These are phyloP conservation scores for Piscicola geometra DNA, from an alignment of 2,888 invertebrate genomes.

Conservation along the genomic window DNA sequence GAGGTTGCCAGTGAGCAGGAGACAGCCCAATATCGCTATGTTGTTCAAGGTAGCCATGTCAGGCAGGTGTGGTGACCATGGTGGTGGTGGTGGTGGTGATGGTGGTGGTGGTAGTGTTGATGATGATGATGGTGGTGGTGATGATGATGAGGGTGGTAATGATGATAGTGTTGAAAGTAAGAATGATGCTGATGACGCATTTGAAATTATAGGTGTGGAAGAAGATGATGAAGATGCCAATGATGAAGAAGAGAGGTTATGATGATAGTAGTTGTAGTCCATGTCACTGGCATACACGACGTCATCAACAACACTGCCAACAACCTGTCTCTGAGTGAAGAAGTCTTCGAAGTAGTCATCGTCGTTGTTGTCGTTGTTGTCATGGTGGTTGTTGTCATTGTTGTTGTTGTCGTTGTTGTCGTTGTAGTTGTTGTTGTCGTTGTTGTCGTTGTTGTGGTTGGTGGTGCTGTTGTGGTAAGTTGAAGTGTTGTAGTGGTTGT, in stretches of 20 bases:
- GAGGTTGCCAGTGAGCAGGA: conserved; percentile 21
- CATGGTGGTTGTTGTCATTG: background rate
- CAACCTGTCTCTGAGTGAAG: background rate
- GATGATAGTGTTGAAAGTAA: background rate
- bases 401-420: background rate
- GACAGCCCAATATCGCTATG: conserved; percentile 24
- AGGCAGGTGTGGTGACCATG: background rate
- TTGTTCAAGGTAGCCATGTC: conserved; percentile 27
- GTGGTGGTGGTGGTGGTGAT: background rate
- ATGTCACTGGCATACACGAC: background rate
- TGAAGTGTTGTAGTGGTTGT: background rate
- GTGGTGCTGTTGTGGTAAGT: background rate
- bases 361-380: background rate
- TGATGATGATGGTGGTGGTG: background rate
- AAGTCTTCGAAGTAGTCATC: background rate
- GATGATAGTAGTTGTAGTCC: background rate
- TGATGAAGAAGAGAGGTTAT: background rate
- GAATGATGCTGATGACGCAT: background rate
- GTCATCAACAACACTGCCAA: conserved; percentile 5
- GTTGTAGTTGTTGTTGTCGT: background rate
- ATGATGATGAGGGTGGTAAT: background rate
- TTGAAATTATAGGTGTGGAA: background rate
- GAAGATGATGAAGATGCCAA: background rate
- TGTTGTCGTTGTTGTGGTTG: conserved; percentile 2
- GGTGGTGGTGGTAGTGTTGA: background rate